Evolutionary conservation across 2,888 invertebrate species (phyloP).

Genomic region (Lasioglossum lativentre): DNA sequence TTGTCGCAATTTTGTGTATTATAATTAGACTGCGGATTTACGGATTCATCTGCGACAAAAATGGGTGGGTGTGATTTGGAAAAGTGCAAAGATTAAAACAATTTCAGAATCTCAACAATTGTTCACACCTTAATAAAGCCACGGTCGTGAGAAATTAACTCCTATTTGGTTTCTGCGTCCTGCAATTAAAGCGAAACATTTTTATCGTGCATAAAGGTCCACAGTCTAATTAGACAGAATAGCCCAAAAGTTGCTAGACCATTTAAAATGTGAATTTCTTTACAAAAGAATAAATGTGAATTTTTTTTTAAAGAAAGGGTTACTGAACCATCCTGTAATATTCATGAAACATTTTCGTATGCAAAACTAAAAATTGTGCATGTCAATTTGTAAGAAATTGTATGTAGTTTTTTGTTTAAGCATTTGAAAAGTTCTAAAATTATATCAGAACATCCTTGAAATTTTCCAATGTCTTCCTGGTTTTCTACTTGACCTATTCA

Average conservation of each 20-base stretch:
- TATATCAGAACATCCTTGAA: not conserved
- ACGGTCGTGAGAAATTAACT: not conserved
- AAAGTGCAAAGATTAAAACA: not conserved
- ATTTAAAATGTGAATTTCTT: not conserved
- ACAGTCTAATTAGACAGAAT: not conserved
- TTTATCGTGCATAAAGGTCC: not conserved
- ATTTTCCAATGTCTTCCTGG: too few species aligned
- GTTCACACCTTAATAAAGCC: not conserved
- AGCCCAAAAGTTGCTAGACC: not conserved
- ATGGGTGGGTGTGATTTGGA: not conserved
- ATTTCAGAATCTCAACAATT: not conserved
- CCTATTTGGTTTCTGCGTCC: not conserved
- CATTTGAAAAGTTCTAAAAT: not conserved
- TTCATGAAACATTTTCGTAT: not conserved
- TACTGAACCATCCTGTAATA: not conserved
- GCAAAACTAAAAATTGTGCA: not conserved
- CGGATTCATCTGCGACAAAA: not conserved
- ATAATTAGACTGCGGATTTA: not conserved
- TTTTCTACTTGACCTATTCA: not conserved
- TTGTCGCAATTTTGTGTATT: not conserved
- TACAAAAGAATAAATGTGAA: not conserved
- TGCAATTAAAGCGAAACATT: not conserved
- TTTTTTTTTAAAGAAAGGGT: not conserved
- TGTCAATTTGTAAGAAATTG: not conserved
- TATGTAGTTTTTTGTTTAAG: not conserved